These are phyloP conservation scores for Chiridota heheva DNA, from an alignment of 35 echinoderm and acorn worm species.

Conservation along the genomic window DNA sequence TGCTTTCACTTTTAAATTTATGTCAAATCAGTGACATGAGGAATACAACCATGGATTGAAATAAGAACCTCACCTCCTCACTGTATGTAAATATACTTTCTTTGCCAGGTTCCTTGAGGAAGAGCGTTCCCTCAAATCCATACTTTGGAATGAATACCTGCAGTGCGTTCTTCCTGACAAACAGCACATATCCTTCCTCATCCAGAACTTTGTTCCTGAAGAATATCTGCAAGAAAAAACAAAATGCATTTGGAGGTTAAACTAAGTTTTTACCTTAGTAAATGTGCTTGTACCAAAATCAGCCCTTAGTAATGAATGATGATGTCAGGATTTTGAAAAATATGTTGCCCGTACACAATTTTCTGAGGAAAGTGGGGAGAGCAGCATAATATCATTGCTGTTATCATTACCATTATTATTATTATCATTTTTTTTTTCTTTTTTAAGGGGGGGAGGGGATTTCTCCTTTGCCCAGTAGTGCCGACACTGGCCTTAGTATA, in stretches of 20 bases:
- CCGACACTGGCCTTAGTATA: no score
- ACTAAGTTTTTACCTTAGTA: background rate
- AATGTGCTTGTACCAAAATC: background rate
- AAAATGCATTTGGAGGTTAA: background rate
- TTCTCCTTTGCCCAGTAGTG: no score
- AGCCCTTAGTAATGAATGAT: no score
- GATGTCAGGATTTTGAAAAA: no score
- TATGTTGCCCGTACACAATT: no score
- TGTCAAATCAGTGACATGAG: no score
- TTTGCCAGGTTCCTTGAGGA: slow-evolving; percentile 57
- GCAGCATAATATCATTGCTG: no score
- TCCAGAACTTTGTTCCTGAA: slow-evolving; percentile 77
- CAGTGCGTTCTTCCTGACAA: slow-evolving; percentile 85
- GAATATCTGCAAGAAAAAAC: slow-evolving; percentile 70
- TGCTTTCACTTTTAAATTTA: no score
- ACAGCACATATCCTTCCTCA: slow-evolving; percentile 91
- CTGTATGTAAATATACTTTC: slow-evolving; percentile 81
- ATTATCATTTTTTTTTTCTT: no score
- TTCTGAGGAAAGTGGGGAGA: no score
- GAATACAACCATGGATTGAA: background rate
- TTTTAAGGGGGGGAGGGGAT: no score
- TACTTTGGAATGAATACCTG: slow-evolving; percentile 99
- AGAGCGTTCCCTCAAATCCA: slow-evolving; percentile 91
- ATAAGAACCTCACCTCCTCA: slow-evolving; percentile 67
- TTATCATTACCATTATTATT: no score